These are phyloP conservation scores for Meloidogyne floridensis DNA, from an alignment of 1,140 invertebrate species.

Conservation along the genomic window DNA sequence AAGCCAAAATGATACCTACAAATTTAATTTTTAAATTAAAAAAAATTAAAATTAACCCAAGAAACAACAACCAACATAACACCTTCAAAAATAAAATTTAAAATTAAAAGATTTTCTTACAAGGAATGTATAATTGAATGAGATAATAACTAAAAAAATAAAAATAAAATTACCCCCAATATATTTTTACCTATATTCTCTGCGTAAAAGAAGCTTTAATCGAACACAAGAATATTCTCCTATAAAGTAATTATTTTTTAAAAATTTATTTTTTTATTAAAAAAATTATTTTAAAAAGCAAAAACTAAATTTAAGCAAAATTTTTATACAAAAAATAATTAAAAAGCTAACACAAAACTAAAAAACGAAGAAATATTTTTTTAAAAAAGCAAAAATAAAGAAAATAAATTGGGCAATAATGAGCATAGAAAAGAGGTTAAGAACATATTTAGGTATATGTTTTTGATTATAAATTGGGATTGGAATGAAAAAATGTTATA, in stretches of 20 bases:
- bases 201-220: conserved; percentile 61
- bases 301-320: neutral
- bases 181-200: conserved; percentile 67
- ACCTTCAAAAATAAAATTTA: conserved; percentile 38
- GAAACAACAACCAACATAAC: conserved; percentile 29
- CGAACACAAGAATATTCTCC: conserved; percentile 73
- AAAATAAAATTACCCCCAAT: neutral
- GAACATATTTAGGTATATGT: neutral
- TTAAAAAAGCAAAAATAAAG: neutral
- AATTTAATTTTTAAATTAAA: conserved; percentile 59
- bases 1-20: conserved; percentile 93
- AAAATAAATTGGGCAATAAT: neutral
- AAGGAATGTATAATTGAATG: conserved; percentile 74
- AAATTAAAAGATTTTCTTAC: conserved; percentile 56
- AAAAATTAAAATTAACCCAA: conserved; percentile 54
- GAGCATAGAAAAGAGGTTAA: conserved; percentile 22
- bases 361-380: conserved; percentile 1
- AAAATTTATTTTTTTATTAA: neutral
- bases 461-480: too few relatives aligned
- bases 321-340: conserved; percentile 10
- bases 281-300: neutral
- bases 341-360: neutral
- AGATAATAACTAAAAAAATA: conserved; percentile 84
- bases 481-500: too few relatives aligned
- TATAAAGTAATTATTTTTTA: conserved; percentile 65